phyloP scores from a whole-genome alignment of 2,888 invertebrate genomes.

The Polyommatus icarus region DNA sequence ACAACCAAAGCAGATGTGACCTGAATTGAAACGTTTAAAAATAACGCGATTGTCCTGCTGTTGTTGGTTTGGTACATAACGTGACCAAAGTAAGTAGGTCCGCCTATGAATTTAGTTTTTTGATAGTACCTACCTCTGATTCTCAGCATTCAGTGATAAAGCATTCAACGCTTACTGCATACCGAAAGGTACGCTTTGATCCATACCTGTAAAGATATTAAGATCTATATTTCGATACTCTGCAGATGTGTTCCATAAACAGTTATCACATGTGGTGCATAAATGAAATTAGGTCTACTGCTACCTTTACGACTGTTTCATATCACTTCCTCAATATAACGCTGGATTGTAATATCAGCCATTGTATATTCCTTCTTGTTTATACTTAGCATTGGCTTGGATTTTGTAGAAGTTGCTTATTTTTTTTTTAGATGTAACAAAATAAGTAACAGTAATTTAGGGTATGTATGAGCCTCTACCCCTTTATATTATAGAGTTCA shows the following conservation, averaged over 20 bases:
- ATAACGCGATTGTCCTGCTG: no score
- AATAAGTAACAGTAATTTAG: no score
- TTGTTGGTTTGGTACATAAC: no score
- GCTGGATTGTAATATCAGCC: not conserved
- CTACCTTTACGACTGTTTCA: slow-evolving; percentile 2
- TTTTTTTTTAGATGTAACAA: no score
- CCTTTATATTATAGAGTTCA: no score
- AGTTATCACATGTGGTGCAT: not conserved
- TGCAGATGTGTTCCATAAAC: not conserved
- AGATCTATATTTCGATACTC: not conserved
- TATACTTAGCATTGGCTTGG: not conserved
- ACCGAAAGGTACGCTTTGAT: not conserved
- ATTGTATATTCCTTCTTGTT: not conserved
- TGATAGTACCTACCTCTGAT: no score
- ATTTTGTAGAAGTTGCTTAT: no score
- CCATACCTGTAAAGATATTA: not conserved
- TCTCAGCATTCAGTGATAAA: not conserved
- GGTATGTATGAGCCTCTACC: no score
- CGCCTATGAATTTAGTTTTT: no score
- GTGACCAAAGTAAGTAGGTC: no score
- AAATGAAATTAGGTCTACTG: slow-evolving; percentile 3
- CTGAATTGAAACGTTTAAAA: no score
- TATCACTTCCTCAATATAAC: slow-evolving; percentile 8
- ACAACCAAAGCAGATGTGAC: no score
- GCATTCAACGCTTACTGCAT: not conserved